Base-by-base conservation (phyloP, 2,113 vertebrate species). In the Apodemus speciosus region DNA sequence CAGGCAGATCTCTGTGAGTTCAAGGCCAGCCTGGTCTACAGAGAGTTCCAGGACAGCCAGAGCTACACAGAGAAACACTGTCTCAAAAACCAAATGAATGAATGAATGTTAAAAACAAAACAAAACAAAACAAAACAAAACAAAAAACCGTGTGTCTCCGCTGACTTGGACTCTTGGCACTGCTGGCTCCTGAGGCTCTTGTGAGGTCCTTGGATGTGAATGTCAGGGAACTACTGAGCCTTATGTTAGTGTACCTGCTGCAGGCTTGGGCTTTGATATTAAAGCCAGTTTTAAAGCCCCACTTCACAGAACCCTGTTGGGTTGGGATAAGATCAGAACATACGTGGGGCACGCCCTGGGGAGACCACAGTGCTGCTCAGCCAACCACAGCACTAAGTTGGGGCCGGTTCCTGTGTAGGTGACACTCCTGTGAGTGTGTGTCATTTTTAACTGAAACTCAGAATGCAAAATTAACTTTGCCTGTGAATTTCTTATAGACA, bases 381-480 rank as follows among this genome's bases (percentile, higher is more conserved):
- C 40, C 21, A 11, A 53, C 56, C 62, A 58, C 13, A 43, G n/a
- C 16, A 1, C 25, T 25, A 43, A 9, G 15, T 14, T 35, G 20
- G 21, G 20, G 58, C 46, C 49, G 6, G 3, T 11, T 25, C 79
- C 30, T 89, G 53, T 79, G 56, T n/a, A 40, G 56, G 23, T 7
- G 6, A 25, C 81, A 16, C 58, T 56, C 9, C 20, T 71, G 16
- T 38, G 6, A 9, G 68, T 3, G 35, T 38, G 68, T 9, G 16
- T 72, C 85, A 87, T 32, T 72, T 73, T 58, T 58, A 58, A 69
- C 66, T 68, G 83, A 68, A 86, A 53, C 23, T 87, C 35, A 51
- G 49, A 56, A 56, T 40, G 58, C n/a, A 72, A 58, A 56, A 87
- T 72, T 40, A 20, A 72, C 46, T 69, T 69, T 69, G 23, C 62